phyloP scores from a whole-genome alignment of 2,888 invertebrate species.

The Eilema griseolum region DNA sequence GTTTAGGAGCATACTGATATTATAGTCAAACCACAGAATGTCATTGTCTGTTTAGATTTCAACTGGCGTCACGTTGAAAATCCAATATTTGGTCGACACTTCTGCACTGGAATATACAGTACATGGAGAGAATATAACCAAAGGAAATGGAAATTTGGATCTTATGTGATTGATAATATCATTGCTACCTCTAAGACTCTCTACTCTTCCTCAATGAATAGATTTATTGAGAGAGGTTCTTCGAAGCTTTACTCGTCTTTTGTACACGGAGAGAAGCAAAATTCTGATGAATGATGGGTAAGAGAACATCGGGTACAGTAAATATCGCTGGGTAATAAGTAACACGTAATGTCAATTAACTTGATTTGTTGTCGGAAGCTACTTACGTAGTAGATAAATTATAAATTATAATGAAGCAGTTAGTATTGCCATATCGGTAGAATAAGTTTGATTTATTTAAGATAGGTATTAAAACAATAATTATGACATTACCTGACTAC shows the following conservation, averaged over 20 bases:
- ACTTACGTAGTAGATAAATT: background rate
- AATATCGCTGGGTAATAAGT: slow-evolving; percentile 5
- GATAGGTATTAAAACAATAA: slow-evolving; percentile 1
- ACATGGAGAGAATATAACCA: background rate
- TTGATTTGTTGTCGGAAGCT: slow-evolving; percentile 3
- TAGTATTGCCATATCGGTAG: background rate
- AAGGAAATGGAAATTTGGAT: no score
- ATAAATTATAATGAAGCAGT: slow-evolving; percentile 1
- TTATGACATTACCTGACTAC: background rate
- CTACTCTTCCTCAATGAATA: background rate
- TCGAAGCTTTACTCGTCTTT: background rate
- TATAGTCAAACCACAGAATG: background rate
- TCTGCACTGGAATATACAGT: background rate
- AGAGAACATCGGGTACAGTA: background rate
- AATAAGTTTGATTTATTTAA: slow-evolving; percentile 6
- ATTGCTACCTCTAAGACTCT: background rate
- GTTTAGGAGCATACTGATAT: no score
- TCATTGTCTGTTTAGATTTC: background rate
- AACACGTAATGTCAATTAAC: slow-evolving; percentile 4
- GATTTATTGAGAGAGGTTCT: background rate
- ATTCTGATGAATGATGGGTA: slow-evolving; percentile 3
- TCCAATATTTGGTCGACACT: background rate
- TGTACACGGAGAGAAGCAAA: background rate
- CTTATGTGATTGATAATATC: background rate
- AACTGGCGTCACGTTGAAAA: background rate